phyloP scores from a whole-genome alignment of 92 coral and sea anemone species.

The Epizoanthus illoricatus region DNA sequence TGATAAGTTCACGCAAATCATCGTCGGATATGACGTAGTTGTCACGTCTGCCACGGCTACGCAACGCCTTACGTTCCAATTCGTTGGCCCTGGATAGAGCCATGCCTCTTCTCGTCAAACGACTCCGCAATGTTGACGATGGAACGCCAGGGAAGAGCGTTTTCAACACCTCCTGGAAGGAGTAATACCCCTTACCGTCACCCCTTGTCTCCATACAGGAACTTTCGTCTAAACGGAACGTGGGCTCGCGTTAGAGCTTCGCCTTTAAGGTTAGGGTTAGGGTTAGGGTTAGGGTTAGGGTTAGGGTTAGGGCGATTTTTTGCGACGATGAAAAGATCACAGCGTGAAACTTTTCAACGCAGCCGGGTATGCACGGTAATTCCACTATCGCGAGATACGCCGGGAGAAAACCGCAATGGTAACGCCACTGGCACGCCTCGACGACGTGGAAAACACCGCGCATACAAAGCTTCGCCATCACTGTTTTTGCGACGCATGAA shows the following conservation, averaged over 20 bases:
- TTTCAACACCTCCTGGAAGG: slow-evolving; percentile 10
- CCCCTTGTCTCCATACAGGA: neutral
- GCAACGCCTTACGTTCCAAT: slow-evolving; percentile 32
- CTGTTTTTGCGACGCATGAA: no score
- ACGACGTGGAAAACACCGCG: neutral
- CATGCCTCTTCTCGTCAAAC: slow-evolving; percentile 30
- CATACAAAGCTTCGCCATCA: neutral
- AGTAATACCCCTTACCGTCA: slow-evolving; percentile 19
- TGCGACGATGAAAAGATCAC: slow-evolving; percentile 5
- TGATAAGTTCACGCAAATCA: slow-evolving; percentile 31
- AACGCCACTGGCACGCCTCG: slow-evolving; percentile 8
- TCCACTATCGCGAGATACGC: slow-evolving; percentile 1
- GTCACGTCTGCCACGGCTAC: slow-evolving; percentile 34
- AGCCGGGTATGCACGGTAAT: slow-evolving; percentile 6
- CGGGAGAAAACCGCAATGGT: slow-evolving; percentile 6
- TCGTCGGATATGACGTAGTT: slow-evolving; percentile 32
- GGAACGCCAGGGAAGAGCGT: slow-evolving; percentile 27
- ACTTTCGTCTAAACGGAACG: slow-evolving; percentile 32
- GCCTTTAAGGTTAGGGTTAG: no score
- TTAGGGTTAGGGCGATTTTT: slow-evolving; percentile 4
- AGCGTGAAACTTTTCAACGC: slow-evolving; percentile 5
- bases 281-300: slow-evolving; percentile 27
- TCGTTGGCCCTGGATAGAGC: slow-evolving; percentile 32
- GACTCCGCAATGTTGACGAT: slow-evolving; percentile 32
- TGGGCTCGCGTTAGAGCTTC: slow-evolving; percentile 32